Conservation (phyloP, 1,140 invertebrate genomes). For the Stegodyphus dumicola region DNA sequence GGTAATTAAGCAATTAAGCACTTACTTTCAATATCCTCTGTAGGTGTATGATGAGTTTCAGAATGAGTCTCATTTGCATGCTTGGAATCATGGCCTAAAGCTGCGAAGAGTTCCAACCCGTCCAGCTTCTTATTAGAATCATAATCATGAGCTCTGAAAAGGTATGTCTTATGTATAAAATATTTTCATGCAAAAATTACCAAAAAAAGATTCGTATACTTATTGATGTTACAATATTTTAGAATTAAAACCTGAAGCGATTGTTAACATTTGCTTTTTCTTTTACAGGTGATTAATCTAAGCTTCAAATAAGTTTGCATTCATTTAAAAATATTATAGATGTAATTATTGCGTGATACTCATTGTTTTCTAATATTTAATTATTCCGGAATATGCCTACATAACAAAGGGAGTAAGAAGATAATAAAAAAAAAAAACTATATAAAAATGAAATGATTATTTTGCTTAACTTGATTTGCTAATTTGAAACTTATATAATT, state of each 20-base stretch:
- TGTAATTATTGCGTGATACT: not conserved
- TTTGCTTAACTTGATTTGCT: too few relatives aligned
- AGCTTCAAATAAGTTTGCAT: not conserved
- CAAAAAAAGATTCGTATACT: not conserved
- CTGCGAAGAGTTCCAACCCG: constrained; percentile 32
- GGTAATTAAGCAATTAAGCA: too few relatives aligned
- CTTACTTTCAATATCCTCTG: constrained; percentile 50
- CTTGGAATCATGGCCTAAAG: constrained; percentile 21
- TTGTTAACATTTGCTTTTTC: not conserved
- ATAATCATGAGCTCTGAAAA: constrained; percentile 42
- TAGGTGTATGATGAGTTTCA: not conserved
- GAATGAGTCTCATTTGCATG: constrained; percentile 3
- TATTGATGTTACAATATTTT: not conserved
- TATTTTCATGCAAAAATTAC: not conserved
- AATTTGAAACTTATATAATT: too few relatives aligned
- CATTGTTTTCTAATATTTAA: too few relatives aligned
- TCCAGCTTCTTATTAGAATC: constrained; percentile 44
- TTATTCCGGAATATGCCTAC: too few relatives aligned
- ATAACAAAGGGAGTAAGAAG: too few relatives aligned
- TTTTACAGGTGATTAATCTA: not conserved
- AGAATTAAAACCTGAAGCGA: not conserved
- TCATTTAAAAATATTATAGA: not conserved
- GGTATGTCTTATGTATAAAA: not conserved
- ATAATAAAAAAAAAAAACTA: too few relatives aligned
- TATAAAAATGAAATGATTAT: too few relatives aligned